Evolutionary conservation across 2,113 vertebrate species (phyloP).

Genomic region (Edolisoma coerulescens): DNA sequence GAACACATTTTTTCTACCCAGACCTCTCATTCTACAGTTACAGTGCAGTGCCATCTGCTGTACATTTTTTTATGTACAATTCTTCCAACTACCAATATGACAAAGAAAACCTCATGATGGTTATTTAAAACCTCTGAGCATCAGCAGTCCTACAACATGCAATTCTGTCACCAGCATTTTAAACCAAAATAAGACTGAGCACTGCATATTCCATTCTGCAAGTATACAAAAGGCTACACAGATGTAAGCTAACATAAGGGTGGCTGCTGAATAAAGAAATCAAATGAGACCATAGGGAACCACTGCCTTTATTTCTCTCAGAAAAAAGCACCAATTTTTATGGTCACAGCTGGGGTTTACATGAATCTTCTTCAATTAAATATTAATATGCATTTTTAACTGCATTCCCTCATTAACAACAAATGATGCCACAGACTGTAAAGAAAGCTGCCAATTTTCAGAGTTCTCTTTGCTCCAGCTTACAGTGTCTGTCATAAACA

Average conservation of each 20-base stretch:
- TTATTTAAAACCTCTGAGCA: constrained; percentile 32
- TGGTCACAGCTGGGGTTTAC: constrained; percentile 13
- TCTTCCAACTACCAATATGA: neutral
- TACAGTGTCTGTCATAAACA: neutral
- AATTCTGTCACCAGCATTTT: neutral
- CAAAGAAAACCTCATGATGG: neutral
- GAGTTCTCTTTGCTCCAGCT: neutral
- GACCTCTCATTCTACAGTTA: constrained; percentile 10
- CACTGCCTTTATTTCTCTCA: constrained; percentile 17
- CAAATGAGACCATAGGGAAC: neutral
- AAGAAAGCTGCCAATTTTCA: neutral
- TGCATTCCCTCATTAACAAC: constrained; percentile 22
- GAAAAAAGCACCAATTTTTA: neutral
- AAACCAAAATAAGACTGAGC: neutral
- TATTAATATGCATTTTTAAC: constrained; percentile 4
- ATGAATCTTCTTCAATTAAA: constrained; percentile 55
- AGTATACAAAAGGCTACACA: constrained; percentile 28
- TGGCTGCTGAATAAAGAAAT: constrained; percentile 49
- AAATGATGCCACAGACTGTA: neutral
- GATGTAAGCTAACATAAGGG: neutral
- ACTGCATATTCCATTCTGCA: neutral
- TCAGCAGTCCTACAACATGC: neutral
- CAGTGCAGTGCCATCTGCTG: constrained; percentile 74
- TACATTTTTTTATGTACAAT: neutral
- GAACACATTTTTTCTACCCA: neutral